These are phyloP conservation scores for Ornithorhynchus anatinus DNA, from an alignment of 2,113 vertebrate genomes.

Conservation along the genomic window DNA sequence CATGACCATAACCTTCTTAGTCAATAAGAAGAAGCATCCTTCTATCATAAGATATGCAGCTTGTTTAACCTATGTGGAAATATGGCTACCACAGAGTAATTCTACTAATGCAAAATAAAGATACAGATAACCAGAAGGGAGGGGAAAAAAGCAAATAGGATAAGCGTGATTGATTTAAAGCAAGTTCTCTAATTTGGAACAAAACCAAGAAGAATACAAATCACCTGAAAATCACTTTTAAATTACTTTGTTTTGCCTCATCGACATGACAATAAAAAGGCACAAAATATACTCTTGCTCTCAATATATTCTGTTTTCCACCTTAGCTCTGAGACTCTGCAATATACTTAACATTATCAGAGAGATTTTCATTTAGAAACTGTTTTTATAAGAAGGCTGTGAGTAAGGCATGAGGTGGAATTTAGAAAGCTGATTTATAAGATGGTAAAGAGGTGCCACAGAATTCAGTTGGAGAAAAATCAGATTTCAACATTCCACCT, in stretches of 20 bases:
- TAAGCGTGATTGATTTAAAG: neutral
- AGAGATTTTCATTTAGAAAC: too few relatives aligned
- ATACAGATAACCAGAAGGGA: neutral
- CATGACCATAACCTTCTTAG: too few relatives aligned
- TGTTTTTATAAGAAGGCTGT: neutral
- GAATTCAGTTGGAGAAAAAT: neutral
- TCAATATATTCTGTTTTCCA: neutral
- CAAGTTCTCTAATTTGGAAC: rapidly evolving
- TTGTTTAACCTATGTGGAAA: too few relatives aligned
- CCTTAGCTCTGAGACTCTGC: neutral
- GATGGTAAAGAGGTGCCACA: neutral
- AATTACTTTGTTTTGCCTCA: neutral
- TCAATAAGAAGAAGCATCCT: too few relatives aligned
- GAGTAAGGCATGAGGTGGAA: neutral
- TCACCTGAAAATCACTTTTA: neutral
- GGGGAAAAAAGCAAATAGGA: neutral
- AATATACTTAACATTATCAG: neutral
- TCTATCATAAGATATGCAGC: too few relatives aligned
- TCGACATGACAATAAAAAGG: neutral
- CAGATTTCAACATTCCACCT: neutral
- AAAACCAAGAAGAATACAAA: neutral
- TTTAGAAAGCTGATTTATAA: constrained; percentile 1
- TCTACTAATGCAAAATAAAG: neutral
- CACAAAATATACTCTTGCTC: rapidly evolving
- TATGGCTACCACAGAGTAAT: neutral